A percentile compares a stretch with the other conserved stretches of the same genome.
These are phyloP conservation scores for Dryoscopus gambensis DNA, from an alignment of 2,113 vertebrate genomes.

Conservation along the genomic window DNA sequence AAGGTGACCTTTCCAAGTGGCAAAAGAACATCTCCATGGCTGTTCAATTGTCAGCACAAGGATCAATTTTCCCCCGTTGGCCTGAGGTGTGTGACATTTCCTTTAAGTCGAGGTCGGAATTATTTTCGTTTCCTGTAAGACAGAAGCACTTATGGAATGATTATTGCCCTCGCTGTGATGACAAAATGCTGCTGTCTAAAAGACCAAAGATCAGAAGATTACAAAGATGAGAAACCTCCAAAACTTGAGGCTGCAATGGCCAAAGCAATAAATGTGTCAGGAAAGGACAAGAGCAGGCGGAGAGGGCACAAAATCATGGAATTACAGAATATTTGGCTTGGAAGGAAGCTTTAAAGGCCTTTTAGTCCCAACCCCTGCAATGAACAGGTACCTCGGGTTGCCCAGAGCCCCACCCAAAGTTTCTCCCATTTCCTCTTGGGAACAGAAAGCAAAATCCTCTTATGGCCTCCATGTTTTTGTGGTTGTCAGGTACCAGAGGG, in stretches of 20 bases:
- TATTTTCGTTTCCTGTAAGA: background rate
- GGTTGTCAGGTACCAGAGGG: background rate
- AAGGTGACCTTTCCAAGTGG: background rate
- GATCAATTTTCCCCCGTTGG: background rate
- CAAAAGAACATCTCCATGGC: background rate
- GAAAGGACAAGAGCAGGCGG: background rate
- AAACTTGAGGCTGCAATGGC: background rate
- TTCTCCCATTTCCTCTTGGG: background rate
- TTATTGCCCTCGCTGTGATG: background rate
- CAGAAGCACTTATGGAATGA: background rate
- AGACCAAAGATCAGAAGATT: background rate
- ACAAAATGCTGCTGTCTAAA: background rate
- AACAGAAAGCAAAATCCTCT: background rate
- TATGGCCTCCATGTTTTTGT: background rate
- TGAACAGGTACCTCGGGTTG: background rate
- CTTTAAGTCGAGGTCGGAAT: background rate
- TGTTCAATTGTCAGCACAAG: background rate
- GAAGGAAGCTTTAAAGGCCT: background rate
- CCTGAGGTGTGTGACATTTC: background rate
- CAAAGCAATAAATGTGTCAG: background rate
- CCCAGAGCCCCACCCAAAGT: background rate
- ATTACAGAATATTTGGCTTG: background rate
- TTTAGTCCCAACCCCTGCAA: background rate
- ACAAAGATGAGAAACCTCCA: background rate
- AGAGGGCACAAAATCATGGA: background rate